Evolutionary conservation across 1,140 invertebrate species (phyloP).

Genomic region (Aphelenchoides fujianensis): DNA sequence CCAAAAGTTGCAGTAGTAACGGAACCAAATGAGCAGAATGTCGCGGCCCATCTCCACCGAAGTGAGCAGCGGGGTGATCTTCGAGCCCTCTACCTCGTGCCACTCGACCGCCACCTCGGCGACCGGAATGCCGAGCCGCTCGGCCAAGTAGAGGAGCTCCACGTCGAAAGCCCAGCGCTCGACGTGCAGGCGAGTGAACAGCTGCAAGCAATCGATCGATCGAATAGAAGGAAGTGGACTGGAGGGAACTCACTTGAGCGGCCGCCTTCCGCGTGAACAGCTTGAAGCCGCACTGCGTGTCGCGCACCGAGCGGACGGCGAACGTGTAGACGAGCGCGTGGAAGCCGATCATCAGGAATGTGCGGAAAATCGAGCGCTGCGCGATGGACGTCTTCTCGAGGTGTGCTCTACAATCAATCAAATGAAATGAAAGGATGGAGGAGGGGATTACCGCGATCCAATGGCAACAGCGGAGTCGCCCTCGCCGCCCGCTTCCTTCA

Average conservation of each 20-base stretch:
- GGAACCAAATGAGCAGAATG: conserved; percentile 83
- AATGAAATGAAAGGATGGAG: not conserved
- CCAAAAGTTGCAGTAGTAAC: conserved; percentile 86
- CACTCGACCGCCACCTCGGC: conserved; percentile 88
- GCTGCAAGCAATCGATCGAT: conserved; percentile 48
- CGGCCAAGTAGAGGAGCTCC: conserved; percentile 87
- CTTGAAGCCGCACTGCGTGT: conserved; percentile 99
- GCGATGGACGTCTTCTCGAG: conserved; percentile 85
- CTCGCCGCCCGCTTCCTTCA: conserved; percentile 18
- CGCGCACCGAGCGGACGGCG: conserved; percentile 78
- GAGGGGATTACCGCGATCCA: conserved; percentile 45
- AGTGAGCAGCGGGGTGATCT: conserved; percentile 73
- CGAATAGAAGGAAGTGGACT: conserved; percentile 9
- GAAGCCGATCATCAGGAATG: conserved; percentile 95
- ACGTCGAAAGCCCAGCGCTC: conserved; percentile 99
- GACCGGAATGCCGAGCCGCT: conserved; percentile 79
- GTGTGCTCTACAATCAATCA: conserved; percentile 84
- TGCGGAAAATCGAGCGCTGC: conserved; percentile 76
- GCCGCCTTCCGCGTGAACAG: conserved; percentile 83
- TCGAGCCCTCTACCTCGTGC: conserved; percentile 90
- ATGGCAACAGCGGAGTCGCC: conserved; percentile 50
- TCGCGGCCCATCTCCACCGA: conserved; percentile 96
- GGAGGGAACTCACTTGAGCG: conserved; percentile 36
- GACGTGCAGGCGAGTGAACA: conserved; percentile 87
- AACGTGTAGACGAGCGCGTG: conserved; percentile 91